A percentile compares a stretch with the other conserved stretches of the same genome.
phyloP scores from a whole-genome alignment of 2,797 vertebrate genomes.

The Pseudomugil tenellus region DNA sequence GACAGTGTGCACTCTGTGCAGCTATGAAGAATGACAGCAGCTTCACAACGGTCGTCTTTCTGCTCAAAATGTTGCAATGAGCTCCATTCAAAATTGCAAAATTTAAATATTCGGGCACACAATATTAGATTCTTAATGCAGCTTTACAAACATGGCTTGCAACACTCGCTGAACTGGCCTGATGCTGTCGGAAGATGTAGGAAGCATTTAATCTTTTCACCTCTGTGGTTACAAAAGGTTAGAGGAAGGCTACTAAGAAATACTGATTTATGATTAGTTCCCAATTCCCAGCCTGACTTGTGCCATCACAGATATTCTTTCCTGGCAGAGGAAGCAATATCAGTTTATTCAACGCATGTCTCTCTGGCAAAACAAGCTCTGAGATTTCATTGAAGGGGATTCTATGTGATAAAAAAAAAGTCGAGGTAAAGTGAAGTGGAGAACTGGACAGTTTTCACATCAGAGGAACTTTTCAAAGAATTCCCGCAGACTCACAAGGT shows the following conservation, averaged over 20 bases:
- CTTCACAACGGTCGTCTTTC: constrained; percentile 69
- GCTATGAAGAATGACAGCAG: constrained; percentile 42
- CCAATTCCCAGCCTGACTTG: background rate
- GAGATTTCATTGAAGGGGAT: constrained; percentile 38
- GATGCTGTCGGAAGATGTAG: constrained; percentile 9
- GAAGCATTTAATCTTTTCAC: constrained; percentile 13
- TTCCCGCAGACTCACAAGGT: constrained; percentile 53
- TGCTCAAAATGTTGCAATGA: constrained; percentile 58
- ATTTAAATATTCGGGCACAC: constrained; percentile 45
- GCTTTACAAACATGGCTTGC: constrained; percentile 15
- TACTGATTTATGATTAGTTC: constrained; percentile 21
- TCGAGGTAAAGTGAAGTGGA: constrained; percentile 42
- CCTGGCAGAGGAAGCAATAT: constrained; percentile 9
- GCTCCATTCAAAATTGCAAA: constrained; percentile 46
- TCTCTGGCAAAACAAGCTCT: constrained; percentile 39
- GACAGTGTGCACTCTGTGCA: constrained; percentile 71
- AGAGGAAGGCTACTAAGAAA: constrained; percentile 5
- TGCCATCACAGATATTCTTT: background rate
- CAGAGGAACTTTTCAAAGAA: constrained; percentile 68
- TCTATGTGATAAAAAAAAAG: constrained; percentile 51
- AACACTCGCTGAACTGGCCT: constrained; percentile 16
- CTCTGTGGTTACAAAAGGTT: background rate
- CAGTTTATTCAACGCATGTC: constrained; percentile 18
- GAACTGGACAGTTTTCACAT: constrained; percentile 61
- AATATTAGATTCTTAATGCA: constrained; percentile 19